Percentiles rank a stretch among this genome's conserved stretches.
Evolutionary conservation across 2,113 vertebrate genomes (phyloP).

Genomic region (Daboia siamensis): DNA sequence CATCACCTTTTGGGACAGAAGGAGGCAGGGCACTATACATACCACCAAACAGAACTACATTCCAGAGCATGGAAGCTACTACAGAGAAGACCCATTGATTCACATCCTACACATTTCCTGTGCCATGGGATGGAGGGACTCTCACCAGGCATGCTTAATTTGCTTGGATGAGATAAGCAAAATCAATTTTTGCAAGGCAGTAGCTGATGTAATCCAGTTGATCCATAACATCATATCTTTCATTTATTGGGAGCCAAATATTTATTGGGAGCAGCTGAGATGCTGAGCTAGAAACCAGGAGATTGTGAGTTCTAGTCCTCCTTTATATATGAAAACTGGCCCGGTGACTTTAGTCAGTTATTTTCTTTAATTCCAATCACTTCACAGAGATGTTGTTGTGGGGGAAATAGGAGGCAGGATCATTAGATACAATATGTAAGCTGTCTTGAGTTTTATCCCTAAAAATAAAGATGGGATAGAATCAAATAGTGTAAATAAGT

Average conservation of each 20-base stretch:
- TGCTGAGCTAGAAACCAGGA: background rate
- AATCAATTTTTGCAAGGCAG: background rate
- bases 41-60: background rate
- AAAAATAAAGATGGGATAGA: background rate
- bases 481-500: background rate
- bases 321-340: background rate
- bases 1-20: background rate
- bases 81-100: background rate
- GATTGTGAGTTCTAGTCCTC: background rate
- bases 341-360: background rate
- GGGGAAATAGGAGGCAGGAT: background rate
- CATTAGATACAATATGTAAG: background rate
- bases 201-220: background rate
- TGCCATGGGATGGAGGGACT: background rate
- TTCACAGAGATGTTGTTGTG: background rate
- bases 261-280: background rate
- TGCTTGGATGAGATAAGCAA: background rate
- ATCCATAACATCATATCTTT: background rate
- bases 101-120: background rate
- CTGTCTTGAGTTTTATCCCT: background rate
- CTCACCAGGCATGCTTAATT: background rate
- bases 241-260: background rate
- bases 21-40: background rate
- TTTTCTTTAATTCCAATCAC: background rate
- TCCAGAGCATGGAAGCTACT: background rate